These are phyloP conservation scores for Syndactyla subalaris DNA, from an alignment of 2,797 vertebrate species.

Conservation along the genomic window DNA sequence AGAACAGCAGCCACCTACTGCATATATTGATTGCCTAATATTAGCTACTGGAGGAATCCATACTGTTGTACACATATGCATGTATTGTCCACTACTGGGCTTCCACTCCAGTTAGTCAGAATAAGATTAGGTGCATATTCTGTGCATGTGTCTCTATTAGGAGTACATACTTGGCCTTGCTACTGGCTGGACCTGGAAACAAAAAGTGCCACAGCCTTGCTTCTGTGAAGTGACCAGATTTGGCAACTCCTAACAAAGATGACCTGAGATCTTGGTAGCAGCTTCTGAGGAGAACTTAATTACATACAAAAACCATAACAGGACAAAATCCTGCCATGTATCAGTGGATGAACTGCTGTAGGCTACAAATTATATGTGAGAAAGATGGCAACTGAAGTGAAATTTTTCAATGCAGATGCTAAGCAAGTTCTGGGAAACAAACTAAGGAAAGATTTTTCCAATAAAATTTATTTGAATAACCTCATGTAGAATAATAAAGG, in stretches of 20 bases:
- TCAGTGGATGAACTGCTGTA: not conserved
- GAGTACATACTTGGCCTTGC: accelerated
- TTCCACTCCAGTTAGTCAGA: not conserved
- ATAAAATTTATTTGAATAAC: not conserved
- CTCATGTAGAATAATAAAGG: not conserved
- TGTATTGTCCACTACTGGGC: not conserved
- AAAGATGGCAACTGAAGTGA: not conserved
- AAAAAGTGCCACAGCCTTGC: not conserved
- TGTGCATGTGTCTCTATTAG: not conserved
- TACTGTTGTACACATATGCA: not conserved
- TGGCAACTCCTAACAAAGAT: not conserved
- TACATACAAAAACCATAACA: not conserved
- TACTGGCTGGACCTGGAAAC: not conserved
- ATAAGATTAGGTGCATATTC: not conserved
- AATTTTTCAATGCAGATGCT: not conserved
- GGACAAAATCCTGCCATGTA: not conserved
- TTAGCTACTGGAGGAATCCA: not conserved
- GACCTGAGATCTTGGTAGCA: not conserved
- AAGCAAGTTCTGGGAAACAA: not conserved
- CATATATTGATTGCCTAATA: not conserved
- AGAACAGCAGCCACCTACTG: not conserved
- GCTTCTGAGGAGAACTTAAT: not conserved
- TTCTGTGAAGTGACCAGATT: not conserved
- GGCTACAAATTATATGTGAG: not conserved
- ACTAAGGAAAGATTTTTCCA: not conserved